Evolutionary conservation across 2,888 invertebrate species (phyloP), one percentile per base, ranked within the genome.

Genomic region (Rhabditoides inermis): DNA sequence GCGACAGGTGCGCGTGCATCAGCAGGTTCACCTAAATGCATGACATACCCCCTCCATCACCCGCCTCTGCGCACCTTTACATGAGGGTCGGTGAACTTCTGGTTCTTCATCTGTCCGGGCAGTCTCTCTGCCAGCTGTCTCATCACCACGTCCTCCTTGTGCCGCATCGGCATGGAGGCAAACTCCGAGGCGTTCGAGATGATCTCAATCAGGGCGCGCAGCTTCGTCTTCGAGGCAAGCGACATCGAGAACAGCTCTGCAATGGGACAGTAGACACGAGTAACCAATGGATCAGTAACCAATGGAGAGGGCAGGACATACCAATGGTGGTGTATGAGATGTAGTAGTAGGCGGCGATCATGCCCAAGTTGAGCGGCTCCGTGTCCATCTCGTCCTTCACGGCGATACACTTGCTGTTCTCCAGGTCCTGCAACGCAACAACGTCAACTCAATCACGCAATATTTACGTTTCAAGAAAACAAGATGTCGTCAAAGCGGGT

Each of bases 301-400:
- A n/a, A n/a, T n/a, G n/a, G n/a, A n/a, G n/a, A n/a, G n/a, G n/a
- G n/a, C n/a, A n/a, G n/a, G 45, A 30, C 57, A 35, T 75, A 88
- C 88, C 88, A 54, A 98, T 98, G 0, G 98, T 99, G 0, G 94
- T 92, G 73, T 99, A 98, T 79, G 95, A 94, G 73, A 98, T 98
- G 80, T 98, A 98, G 79, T 99, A 99, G 80, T 99, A 99, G 0
- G 95, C 92, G 0, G 98, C 95, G 77, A 99, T 99, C 94, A 99
- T 98, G 75, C 98, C 98, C 77, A 99, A 81, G 82, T 99, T 99
- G 32, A 98, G 82, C 0, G 98, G 92, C 55, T 89, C 83, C 0
- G 90, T 88, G 77, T 98, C 94, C 86, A 98, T 90, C 69, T 98
- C 95, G 66, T 98, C 95, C 77, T 95, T 94, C 6, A 99, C 84